Evolutionary conservation across 2,797 vertebrate species (phyloP), one percentile per base, ranked within the genome.

Genomic region (Odontamblyopus rebecca): DNA sequence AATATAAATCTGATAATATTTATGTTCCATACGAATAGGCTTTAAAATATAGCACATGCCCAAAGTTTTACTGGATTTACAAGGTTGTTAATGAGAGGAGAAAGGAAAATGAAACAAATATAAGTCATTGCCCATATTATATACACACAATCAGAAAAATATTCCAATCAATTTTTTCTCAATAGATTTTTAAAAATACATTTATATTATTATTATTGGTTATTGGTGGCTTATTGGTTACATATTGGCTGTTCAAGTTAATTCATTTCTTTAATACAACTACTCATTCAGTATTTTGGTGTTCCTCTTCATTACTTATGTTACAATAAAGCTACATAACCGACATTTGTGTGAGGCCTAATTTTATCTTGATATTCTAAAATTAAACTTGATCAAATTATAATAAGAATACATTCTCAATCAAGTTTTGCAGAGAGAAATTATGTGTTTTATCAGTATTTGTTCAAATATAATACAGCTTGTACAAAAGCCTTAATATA

Each of bases 41-140:
- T 67, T 54, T 67, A 32, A 53, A 12, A 53, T 54, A 5, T n/a
- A n/a, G 11, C 50, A 53, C 48, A 67, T 67, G 64, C 27, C 64
- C 51, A 19, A 50, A 53, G 26, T 44, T 48, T 27, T 44, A n/a
- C 38, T 6, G 27, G 48, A 7, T 48, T 51, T 53, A 67, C 6
- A 30, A 51, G 48, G 27, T n/a, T 4, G 19, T 66, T 53, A 67
- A 53, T 30, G 27, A 53, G 18, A n/a, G 18, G 29, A 54, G 29
- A 32, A 9, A 19, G 6, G 7, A 32, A 67, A 30, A 53, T 30
- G 19, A 27, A 6, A 50, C 16, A 51, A 51, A n/a, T 51, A 30
- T 51, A 29, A 26, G 2, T 27, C 12, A 29, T 19, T 3, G 15
- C 6, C 16, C 16, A 48, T 30, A 30, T 38, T 26, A 11, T 59